These are phyloP conservation scores for Aphidius ervi DNA, from an alignment of 1,140 invertebrate species.

Conservation along the genomic window DNA sequence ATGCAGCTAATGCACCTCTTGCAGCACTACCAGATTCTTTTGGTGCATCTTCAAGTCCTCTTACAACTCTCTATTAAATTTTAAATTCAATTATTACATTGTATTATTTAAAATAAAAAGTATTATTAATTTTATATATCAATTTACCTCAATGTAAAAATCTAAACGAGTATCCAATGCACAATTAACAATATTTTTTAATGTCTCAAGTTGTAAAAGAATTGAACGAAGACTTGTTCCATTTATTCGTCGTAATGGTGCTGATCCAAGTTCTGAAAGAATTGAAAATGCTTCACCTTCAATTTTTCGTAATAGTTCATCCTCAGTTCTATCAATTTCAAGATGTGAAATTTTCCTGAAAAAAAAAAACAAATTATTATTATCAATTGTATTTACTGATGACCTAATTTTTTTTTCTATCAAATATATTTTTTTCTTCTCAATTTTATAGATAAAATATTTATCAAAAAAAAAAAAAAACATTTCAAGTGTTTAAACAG, in stretches of 20 bases:
- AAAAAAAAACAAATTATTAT: slow-evolving; percentile 17
- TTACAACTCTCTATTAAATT: slow-evolving; percentile 39
- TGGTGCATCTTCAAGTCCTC: slow-evolving; percentile 41
- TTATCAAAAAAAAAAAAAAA: too few relatives aligned
- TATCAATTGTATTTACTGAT: too few relatives aligned
- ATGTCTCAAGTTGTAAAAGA: slow-evolving; percentile 31
- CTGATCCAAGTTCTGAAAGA: slow-evolving; percentile 37
- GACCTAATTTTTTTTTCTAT: too few relatives aligned
- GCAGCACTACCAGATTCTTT: slow-evolving; percentile 35
- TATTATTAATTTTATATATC: not conserved
- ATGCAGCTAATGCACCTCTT: slow-evolving; percentile 46
- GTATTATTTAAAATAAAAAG: not conserved
- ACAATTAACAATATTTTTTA: slow-evolving; percentile 37
- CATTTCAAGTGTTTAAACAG: too few relatives aligned
- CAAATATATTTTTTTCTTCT: too few relatives aligned
- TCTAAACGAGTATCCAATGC: slow-evolving; percentile 42
- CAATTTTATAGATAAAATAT: too few relatives aligned
- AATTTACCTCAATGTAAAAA: slow-evolving; percentile 45
- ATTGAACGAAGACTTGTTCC: slow-evolving; percentile 34
- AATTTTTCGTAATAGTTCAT: slow-evolving; percentile 36
- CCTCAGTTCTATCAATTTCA: slow-evolving; percentile 33
- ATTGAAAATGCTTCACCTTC: slow-evolving; percentile 43
- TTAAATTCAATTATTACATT: slow-evolving; percentile 8
- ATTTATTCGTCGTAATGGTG: slow-evolving; percentile 40
- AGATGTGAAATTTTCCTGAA: slow-evolving; percentile 31